These are phyloP conservation scores for Eupithecia inturbata DNA, from an alignment of 2,888 invertebrate species.

Conservation along the genomic window DNA sequence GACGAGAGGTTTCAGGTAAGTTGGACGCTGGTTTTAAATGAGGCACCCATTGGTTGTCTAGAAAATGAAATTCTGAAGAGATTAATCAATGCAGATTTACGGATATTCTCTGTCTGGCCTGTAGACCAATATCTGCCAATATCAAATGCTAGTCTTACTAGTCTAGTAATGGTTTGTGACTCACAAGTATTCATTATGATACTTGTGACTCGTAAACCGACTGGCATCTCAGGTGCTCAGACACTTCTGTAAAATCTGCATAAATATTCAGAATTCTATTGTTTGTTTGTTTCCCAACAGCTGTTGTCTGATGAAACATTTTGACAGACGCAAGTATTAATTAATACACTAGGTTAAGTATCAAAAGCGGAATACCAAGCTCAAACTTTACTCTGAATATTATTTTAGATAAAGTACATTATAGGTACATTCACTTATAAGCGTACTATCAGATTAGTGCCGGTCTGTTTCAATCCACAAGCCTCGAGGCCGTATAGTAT, in stretches of 20 bases:
- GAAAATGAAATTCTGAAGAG: neutral
- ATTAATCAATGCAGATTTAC: neutral
- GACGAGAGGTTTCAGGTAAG: constrained; percentile 91
- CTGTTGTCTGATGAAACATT: neutral
- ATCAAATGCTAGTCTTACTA: no score
- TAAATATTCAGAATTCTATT: neutral
- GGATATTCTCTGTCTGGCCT: neutral
- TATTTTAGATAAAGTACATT: neutral
- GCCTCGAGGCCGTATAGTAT: constrained; percentile 24
- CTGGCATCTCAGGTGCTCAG: neutral
- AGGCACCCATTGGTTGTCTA: neutral
- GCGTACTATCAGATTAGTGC: constrained; percentile 24
- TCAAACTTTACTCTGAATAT: neutral
- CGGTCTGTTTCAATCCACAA: constrained; percentile 27
- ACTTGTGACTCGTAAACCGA: neutral
- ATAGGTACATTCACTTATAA: neutral
- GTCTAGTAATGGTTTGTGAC: no score
- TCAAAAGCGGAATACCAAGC: neutral
- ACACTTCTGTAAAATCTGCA: neutral
- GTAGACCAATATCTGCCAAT: no score
- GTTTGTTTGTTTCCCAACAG: neutral
- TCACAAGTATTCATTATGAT: neutral
- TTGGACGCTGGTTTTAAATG: neutral
- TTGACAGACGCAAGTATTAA: no score
- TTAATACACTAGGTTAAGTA: no score